Evolutionary conservation across 2,113 vertebrate genomes (phyloP).

Genomic region (Alligator mississippiensis): DNA sequence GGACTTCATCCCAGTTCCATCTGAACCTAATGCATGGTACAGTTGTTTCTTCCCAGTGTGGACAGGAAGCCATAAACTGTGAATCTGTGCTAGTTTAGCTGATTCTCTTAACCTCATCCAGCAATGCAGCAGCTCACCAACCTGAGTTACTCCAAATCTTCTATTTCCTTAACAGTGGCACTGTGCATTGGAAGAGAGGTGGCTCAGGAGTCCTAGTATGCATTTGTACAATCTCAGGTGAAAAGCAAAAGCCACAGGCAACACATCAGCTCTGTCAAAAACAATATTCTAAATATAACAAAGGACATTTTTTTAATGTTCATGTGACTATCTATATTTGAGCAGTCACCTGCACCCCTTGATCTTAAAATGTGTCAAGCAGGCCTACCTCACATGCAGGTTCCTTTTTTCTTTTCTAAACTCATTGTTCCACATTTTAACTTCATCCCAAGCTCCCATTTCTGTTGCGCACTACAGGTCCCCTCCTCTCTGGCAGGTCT

Average conservation of each 20-base stretch:
- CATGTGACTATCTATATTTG: background rate
- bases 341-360: background rate
- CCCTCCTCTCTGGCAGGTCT: background rate
- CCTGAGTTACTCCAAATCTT: background rate
- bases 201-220: background rate
- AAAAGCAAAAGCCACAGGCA: rapidly evolving
- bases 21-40: background rate
- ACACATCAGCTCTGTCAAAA: rapidly evolving
- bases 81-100: background rate
- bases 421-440: no score
- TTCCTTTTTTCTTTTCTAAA: background rate
- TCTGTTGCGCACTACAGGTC: background rate
- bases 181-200: background rate
- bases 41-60: background rate
- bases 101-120: background rate
- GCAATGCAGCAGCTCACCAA: rapidly evolving
- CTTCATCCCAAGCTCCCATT: background rate
- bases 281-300: rapidly evolving
- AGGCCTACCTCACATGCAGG: background rate
- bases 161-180: background rate
- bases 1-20: background rate
- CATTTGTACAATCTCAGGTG: background rate
- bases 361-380: background rate
- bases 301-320: background rate
- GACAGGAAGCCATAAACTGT: background rate